phyloP scores from a whole-genome alignment of 2,797 vertebrate genomes.

The Coccyzus lansbergi region DNA sequence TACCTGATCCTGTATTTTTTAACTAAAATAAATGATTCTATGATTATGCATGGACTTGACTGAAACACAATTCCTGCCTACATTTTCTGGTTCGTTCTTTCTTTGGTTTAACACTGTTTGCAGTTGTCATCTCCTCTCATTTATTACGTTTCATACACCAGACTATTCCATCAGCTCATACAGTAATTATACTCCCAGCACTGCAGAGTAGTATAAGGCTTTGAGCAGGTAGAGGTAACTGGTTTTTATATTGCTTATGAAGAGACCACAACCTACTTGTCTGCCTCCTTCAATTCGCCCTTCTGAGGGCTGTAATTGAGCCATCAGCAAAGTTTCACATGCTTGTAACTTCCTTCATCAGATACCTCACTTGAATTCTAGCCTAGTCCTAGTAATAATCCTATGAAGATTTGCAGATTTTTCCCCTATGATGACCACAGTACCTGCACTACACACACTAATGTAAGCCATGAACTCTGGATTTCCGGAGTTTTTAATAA shows the following conservation, averaged over 20 bases:
- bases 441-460: neutral
- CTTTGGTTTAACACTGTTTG: neutral
- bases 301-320: neutral
- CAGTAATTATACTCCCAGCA: neutral
- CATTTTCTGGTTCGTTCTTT: neutral
- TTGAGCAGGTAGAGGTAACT: neutral
- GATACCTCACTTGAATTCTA: neutral
- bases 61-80: neutral
- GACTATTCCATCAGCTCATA: too few relatives aligned
- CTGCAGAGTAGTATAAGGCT: neutral
- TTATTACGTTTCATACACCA: neutral
- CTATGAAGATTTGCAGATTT: neutral
- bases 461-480: neutral
- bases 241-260: fast-evolving
- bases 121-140: neutral
- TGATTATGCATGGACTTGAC: neutral
- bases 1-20: neutral
- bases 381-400: neutral
- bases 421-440: neutral
- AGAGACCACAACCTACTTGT: neutral
- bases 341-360: neutral
- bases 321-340: neutral
- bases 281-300: neutral
- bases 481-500: neutral
- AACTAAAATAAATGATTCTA: neutral